Percentiles rank a stretch among this genome's conserved stretches.
Conservation (phyloP, 1,140 invertebrate genomes). For the Argopecten irradians region DNA sequence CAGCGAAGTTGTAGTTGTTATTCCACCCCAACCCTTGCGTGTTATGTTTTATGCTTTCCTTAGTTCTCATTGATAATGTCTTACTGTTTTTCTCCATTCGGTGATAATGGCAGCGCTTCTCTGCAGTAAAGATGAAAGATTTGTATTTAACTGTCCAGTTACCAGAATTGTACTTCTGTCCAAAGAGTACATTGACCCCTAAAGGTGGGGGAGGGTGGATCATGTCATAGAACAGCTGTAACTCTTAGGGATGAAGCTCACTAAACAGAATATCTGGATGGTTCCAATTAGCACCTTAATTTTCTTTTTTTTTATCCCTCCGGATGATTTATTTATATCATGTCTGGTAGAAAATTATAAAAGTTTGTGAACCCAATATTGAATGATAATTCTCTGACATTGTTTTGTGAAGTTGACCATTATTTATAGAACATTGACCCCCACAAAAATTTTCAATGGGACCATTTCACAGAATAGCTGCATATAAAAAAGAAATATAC, state of each 20-base stretch:
- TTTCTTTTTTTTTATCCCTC: neutral
- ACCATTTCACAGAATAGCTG: neutral
- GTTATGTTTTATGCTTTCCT: neutral
- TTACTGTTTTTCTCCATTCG: neutral
- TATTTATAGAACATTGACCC: neutral
- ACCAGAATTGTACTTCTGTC: neutral
- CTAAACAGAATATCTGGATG: neutral
- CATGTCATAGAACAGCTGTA: neutral
- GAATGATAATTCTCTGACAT: neutral
- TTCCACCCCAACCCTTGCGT: neutral
- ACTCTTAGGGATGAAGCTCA: neutral
- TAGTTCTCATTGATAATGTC: neutral
- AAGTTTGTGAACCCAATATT: neutral
- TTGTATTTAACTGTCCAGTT: neutral
- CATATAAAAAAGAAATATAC: neutral
- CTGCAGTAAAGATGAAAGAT: conserved; percentile 10
- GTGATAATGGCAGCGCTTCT: neutral
- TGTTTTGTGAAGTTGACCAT: neutral
- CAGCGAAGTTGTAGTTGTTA: neutral
- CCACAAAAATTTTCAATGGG: neutral
- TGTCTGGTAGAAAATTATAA: neutral
- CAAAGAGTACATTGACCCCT: neutral
- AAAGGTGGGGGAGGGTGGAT: neutral
- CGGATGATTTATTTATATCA: neutral
- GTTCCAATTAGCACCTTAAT: neutral